phyloP scores from a whole-genome alignment of 2,888 invertebrate species.

The Steinernema hermaphroditum region DNA sequence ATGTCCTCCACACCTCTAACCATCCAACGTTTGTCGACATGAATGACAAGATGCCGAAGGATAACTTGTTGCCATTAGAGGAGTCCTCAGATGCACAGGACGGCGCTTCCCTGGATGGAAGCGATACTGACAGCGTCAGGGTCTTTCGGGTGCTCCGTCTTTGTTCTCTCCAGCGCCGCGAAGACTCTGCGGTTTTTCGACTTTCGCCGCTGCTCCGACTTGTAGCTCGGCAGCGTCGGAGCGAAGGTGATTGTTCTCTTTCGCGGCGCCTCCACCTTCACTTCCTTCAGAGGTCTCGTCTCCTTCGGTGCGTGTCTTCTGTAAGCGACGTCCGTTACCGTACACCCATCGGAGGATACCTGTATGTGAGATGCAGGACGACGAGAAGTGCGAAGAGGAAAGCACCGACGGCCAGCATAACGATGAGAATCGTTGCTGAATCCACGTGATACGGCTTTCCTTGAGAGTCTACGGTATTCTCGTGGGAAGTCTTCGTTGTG shows the following conservation, averaged over 20 bases:
- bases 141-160: neutral
- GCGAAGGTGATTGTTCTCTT: conserved; percentile 4
- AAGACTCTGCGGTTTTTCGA: conserved; percentile 12
- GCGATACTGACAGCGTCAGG: conserved; percentile 3
- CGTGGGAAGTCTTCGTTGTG: no score
- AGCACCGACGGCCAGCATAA: neutral
- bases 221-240: neutral
- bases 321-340: neutral
- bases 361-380: conserved; percentile 11
- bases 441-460: neutral
- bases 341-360: neutral
- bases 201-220: neutral
- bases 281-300: neutral
- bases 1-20: neutral
- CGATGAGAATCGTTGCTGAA: neutral
- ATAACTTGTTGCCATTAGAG: neutral
- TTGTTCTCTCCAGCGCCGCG: conserved; percentile 6
- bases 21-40: conserved; percentile 9
- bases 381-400: neutral
- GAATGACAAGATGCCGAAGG: conserved; percentile 18
- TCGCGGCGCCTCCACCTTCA: neutral
- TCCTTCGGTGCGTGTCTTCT: conserved; percentile 1
- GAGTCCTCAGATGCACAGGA: neutral
- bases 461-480: neutral
- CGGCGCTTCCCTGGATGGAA: neutral